Evolutionary conservation across 1,140 invertebrate species (phyloP), one percentile per base, ranked within the genome.

Genomic region (Berghia stephanieae): DNA sequence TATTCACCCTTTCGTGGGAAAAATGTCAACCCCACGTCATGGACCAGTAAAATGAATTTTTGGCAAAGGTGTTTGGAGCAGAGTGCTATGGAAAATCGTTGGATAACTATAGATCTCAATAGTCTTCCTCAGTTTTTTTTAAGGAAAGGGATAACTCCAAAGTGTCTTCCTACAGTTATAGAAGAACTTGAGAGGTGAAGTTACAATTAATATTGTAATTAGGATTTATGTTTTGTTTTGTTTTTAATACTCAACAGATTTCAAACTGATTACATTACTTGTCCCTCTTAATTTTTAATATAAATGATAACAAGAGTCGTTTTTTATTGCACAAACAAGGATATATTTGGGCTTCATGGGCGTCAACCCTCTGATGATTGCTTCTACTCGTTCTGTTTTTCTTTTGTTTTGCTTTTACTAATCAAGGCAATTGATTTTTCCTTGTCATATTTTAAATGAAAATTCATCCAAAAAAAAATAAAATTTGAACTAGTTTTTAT

Each of bases 131-230:
- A 4, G 4, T 5, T 67, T 40, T 76, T 76, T 76, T 60, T 67
- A 52, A 46, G 74, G 38, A 76, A 76, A 24, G 74, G 74, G 38
- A 44, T 76, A n/a, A 67, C 21, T 44, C 74, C 74, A 3, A 76
- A 76, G 63, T 76, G 74, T 49, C 74, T 76, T 52, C 24, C 1
- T 16, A 76, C 43, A 34, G 63, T 76, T n/a, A 21, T 76, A 36
- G 74, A 67, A 60, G 60, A 76, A 68, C 24, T 76, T 42, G 52
- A 38, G 36, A 76, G 44, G 74, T 76, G 57, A 27, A 10, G 8
- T n/a, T 60, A 8, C 31, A 8, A 6, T n/a, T 10, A 8, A 10
- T 60, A 8, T 27, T n/a, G 6, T 60, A 27, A 10, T 60, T 10
- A 60, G 10, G 6, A 10, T 3, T 3, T 66, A 6, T 10, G 21